These are phyloP conservation scores for Penelope pileata DNA, from an alignment of 2,113 vertebrate species.

Conservation along the genomic window DNA sequence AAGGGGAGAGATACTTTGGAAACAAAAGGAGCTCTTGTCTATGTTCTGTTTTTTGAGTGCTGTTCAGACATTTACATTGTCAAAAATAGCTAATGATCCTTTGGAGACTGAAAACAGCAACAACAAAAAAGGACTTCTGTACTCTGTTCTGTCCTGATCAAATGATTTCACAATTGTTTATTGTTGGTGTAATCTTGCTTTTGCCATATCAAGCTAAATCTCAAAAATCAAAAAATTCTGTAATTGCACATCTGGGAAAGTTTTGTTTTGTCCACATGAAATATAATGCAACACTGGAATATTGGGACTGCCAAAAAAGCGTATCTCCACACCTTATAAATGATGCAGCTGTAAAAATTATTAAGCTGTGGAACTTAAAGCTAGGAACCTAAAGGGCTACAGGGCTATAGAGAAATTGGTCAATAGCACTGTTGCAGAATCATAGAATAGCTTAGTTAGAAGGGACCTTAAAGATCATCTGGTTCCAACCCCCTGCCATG, in stretches of 20 bases:
- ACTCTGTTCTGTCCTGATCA: neutral
- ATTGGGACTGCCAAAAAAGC: neutral
- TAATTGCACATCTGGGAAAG: neutral
- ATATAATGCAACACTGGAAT: neutral
- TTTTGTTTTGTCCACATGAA: constrained; percentile 10
- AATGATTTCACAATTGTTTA: neutral
- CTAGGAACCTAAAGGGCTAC: neutral
- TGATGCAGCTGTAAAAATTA: neutral
- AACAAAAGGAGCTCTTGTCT: neutral
- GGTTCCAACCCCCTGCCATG: no score
- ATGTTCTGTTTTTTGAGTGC: neutral
- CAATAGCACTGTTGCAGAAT: neutral
- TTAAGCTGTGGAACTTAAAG: neutral
- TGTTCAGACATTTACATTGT: neutral
- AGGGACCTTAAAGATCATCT: no score
- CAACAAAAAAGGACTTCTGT: neutral
- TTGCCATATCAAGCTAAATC: neutral
- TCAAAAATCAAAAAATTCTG: neutral
- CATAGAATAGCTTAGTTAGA: no score
- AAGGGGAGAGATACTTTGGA: neutral
- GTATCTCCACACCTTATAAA: neutral
- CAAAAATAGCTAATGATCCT: neutral
- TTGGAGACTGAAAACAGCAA: neutral
- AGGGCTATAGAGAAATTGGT: neutral
- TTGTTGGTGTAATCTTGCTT: neutral